Evolutionary conservation across 2,888 invertebrate species (phyloP), one percentile per base, ranked within the genome.

Genomic region (Plutella xylostella): DNA sequence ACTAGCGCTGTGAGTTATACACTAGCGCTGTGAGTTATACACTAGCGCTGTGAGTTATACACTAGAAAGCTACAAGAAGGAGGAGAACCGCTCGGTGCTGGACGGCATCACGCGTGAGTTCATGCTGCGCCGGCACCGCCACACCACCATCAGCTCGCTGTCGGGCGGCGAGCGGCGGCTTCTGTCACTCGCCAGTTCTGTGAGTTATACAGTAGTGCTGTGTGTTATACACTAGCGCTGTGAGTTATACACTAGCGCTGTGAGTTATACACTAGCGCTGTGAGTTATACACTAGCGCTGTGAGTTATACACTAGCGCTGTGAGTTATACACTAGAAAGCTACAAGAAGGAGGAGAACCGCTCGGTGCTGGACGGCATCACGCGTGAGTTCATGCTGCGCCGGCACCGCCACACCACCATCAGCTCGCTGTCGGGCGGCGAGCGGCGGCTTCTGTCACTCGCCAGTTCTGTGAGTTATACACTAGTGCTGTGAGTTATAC

Each of bases 141-240:
- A 90, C 51, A 91, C 92, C 0, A 73, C 86, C 45, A 86, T 94
- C 4, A 86, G 87, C 47, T 85, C 88, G 4, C 78, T 97, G 42
- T 96, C 96, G 0, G 96, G 97, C 0, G 97, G 97, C 1, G 96
- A 97, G 72, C 88, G 88, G 56, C 90, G 93, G 57, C 80, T 94
- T 48, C 75, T 97, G 2, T 91, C 95, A 2, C 85, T 98, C 55
- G 96, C 96, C 40, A 90, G 92, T 43, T 93, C 94, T 80, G 92
- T 91, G 28, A 28, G 28, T n/a, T n/a, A n/a, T n/a, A n/a, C n/a
- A n/a, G n/a, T n/a, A n/a, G n/a, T n/a, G n/a, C n/a, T n/a, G n/a
- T n/a, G n/a, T n/a, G n/a, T n/a, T n/a, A n/a, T n/a, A n/a, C n/a
- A n/a, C n/a, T n/a, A n/a, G n/a, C n/a, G n/a, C n/a, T n/a, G n/a